A percentile compares a stretch with the other conserved stretches of the same genome.
Evolutionary conservation across 2,113 vertebrate genomes (phyloP).

Genomic region (Myxocyprinus asiaticus): DNA sequence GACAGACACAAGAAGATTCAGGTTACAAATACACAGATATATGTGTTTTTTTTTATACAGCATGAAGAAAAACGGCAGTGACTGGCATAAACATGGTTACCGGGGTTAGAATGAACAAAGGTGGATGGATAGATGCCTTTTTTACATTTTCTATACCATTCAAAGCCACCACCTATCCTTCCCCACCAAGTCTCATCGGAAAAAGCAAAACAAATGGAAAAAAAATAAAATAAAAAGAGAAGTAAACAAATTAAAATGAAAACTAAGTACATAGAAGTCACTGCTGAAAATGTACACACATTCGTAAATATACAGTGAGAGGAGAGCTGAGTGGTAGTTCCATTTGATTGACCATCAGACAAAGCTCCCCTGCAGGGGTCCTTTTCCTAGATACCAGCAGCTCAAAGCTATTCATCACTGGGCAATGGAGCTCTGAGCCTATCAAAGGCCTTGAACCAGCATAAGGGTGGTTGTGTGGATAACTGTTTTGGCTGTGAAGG

Average conservation of each 20-base stretch:
- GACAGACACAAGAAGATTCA: conserved; percentile 84
- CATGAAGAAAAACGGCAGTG: conserved; percentile 81
- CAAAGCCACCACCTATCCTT: conserved; percentile 69
- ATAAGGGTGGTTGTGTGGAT: neutral
- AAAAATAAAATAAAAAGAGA: conserved; percentile 41
- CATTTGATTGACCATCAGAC: conserved; percentile 67
- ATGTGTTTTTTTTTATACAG: conserved; percentile 83
- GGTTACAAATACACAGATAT: conserved; percentile 88
- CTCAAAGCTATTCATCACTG: conserved; percentile 74
- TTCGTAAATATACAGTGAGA: conserved; percentile 77
- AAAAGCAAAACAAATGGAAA: conserved; percentile 68
- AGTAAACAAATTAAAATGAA: conserved; percentile 67
- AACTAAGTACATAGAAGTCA: conserved; percentile 76
- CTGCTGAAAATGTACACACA: conserved; percentile 82
- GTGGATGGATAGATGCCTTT: conserved; percentile 63
- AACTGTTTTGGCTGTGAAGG: neutral
- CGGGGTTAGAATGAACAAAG: conserved; percentile 66
- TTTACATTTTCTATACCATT: conserved; percentile 58
- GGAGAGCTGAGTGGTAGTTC: conserved; percentile 78
- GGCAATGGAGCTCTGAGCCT: conserved; percentile 58
- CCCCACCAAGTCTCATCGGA: conserved; percentile 74
- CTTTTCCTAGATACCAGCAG: conserved; percentile 61
- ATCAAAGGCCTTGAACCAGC: conserved; percentile 49
- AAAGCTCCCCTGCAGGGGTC: conserved; percentile 67
- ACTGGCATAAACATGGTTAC: conserved; percentile 78